A percentile compares a stretch with the other conserved stretches of the same genome.
Conservation (phyloP, 2,888 invertebrate species). For the Kuschelorhynchus macadamiae region DNA sequence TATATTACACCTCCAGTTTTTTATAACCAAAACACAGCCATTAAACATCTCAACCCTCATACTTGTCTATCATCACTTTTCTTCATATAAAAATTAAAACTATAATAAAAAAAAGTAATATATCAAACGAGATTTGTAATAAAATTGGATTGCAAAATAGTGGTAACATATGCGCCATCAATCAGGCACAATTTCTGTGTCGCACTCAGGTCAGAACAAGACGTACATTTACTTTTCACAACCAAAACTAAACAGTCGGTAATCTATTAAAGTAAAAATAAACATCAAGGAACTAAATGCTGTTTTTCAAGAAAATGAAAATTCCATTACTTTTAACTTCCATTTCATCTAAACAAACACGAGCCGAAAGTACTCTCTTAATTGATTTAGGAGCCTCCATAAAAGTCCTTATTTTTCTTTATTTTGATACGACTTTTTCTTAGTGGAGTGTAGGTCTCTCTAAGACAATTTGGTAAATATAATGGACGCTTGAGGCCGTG, state of each 20-base stretch:
- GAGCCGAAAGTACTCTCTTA: conserved; percentile 34
- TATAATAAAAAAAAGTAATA: too few relatives aligned
- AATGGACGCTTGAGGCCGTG: too few relatives aligned
- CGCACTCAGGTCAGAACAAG: background rate
- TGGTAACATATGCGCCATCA: too few relatives aligned
- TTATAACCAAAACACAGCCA: too few relatives aligned
- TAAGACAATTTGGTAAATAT: too few relatives aligned
- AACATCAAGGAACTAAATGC: conserved; percentile 14
- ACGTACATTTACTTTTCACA: conserved; percentile 5
- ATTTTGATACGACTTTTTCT: conserved; percentile 15
- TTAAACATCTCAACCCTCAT: too few relatives aligned
- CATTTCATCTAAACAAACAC: conserved; percentile 32
- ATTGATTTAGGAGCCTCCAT: conserved; percentile 27
- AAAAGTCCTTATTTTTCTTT: conserved; percentile 19
- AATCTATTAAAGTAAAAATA: conserved; percentile 30
- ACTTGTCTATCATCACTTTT: too few relatives aligned
- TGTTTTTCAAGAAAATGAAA: conserved; percentile 31
- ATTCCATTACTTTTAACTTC: conserved; percentile 31
- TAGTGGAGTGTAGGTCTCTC: background rate
- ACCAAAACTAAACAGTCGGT: conserved; percentile 16
- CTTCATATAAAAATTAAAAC: too few relatives aligned
- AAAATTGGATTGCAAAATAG: too few relatives aligned
- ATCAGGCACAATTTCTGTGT: background rate
- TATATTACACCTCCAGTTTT: too few relatives aligned
- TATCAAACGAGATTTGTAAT: too few relatives aligned